Conservation (phyloP, 2,113 vertebrate genomes). For the Trematocara zebra region DNA sequence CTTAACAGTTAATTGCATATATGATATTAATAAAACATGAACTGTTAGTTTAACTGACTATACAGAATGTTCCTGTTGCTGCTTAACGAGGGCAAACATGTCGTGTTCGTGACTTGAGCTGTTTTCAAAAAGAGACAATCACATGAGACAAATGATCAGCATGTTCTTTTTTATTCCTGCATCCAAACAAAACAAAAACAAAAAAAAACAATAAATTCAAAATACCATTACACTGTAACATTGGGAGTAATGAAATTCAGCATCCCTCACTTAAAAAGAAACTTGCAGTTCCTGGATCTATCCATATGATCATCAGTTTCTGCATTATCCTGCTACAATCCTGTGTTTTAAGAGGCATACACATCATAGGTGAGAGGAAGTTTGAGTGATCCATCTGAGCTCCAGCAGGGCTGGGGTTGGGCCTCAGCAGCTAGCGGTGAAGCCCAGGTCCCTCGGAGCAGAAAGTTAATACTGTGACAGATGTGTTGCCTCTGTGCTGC, state of each 20-base stretch:
- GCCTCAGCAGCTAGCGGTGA: conserved; percentile 64
- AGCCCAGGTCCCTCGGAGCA: conserved; percentile 88
- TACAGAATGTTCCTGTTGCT: not conserved
- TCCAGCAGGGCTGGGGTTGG: conserved; percentile 14
- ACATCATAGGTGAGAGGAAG: not conserved
- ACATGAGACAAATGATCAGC: not conserved
- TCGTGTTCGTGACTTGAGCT: not conserved
- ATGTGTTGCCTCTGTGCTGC: conserved; percentile 86
- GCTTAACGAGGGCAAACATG: not conserved
- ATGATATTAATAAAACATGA: not conserved
- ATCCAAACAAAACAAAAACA: not conserved
- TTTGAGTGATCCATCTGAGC: conserved; percentile 45
- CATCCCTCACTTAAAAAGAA: not conserved
- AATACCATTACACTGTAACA: not conserved
- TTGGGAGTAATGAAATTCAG: not conserved
- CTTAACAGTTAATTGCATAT: not conserved
- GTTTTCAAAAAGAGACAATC: not conserved
- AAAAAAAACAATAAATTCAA: not conserved
- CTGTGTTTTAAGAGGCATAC: not conserved
- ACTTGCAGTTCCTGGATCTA: not conserved
- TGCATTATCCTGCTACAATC: not conserved
- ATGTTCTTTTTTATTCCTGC: not conserved
- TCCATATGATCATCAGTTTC: not conserved
- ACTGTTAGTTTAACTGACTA: not conserved
- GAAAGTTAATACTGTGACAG: conserved; percentile 94